These are phyloP conservation scores for Plestiodon gilberti DNA, from an alignment of 2,113 vertebrate species.

Conservation along the genomic window DNA sequence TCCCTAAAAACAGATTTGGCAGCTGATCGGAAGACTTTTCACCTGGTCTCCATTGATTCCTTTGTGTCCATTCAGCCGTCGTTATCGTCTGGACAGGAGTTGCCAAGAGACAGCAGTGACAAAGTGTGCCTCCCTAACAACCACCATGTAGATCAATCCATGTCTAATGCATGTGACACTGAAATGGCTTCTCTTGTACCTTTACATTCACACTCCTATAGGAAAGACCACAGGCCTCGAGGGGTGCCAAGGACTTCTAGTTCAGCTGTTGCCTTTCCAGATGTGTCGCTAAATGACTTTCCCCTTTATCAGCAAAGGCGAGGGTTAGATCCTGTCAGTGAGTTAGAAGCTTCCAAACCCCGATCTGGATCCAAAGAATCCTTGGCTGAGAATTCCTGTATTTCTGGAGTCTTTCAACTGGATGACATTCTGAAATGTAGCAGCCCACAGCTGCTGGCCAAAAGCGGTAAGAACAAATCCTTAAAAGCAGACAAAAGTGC, in stretches of 20 bases:
- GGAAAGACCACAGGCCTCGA: conserved; percentile 92
- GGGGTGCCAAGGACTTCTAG: conserved; percentile 97
- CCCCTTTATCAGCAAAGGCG: conserved; percentile 91
- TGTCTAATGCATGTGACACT: conserved; percentile 85
- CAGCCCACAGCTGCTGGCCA: conserved; percentile 75
- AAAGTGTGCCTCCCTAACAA: conserved; percentile 83
- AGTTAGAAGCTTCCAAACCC: conserved; percentile 89
- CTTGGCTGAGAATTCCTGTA: conserved; percentile 76
- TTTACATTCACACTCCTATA: conserved; percentile 91
- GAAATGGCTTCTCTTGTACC: conserved; percentile 84
- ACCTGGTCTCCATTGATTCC: conserved; percentile 94
- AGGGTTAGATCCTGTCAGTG: conserved; percentile 93
- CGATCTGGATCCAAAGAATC: conserved; percentile 82
- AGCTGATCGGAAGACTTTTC: conserved; percentile 93
- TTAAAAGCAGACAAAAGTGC: conserved; percentile 88
- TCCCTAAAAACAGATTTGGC: conserved; percentile 83
- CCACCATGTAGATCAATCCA: conserved; percentile 86
- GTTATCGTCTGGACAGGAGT: conserved; percentile 90
- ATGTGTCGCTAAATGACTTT: conserved; percentile 91
- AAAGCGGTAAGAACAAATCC: conserved; percentile 78
- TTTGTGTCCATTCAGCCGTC: conserved; percentile 97
- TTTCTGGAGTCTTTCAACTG: conserved; percentile 82
- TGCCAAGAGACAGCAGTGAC: conserved; percentile 84
- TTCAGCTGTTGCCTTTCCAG: conserved; percentile 96
- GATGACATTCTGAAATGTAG: conserved; percentile 77